Percentiles rank a stretch among this genome's conserved stretches.
These are phyloP conservation scores for Spodoptera exigua DNA, from an alignment of 2,888 invertebrate genomes.

Conservation along the genomic window DNA sequence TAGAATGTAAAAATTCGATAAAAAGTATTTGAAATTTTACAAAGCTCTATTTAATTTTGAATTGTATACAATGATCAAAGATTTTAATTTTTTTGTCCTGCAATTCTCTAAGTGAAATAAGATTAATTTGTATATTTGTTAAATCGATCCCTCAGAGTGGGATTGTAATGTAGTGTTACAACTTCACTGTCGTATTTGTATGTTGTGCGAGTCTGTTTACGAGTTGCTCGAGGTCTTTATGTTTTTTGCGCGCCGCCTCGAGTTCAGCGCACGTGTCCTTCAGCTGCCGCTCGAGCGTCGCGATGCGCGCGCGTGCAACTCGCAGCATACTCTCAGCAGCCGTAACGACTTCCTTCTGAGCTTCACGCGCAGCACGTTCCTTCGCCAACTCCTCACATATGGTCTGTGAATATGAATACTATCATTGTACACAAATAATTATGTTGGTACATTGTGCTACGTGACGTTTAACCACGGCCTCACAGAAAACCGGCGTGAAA, in stretches of 20 bases:
- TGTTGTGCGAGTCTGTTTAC: constrained; percentile 75
- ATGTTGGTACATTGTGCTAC: background rate
- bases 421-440: background rate
- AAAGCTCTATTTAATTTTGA: background rate
- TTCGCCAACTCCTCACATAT: constrained; percentile 74
- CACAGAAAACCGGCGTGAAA: too few species aligned
- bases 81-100: too few species aligned
- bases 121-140: constrained; percentile 24
- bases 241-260: constrained; percentile 75
- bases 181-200: constrained; percentile 70
- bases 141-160: constrained; percentile 43
- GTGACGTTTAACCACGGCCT: too few species aligned
- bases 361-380: constrained; percentile 78
- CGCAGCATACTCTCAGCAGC: constrained; percentile 82
- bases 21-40: background rate
- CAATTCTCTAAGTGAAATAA: constrained; percentile 10
- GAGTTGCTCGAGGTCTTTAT: constrained; percentile 83
- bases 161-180: constrained; percentile 69
- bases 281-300: constrained; percentile 78
- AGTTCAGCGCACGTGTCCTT: constrained; percentile 77
- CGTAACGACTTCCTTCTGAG: constrained; percentile 77
- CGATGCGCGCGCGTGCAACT: constrained; percentile 79
- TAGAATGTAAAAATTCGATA: background rate
- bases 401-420: constrained; percentile 57
- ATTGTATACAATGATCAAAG: too few species aligned